Evolutionary conservation across 1,140 invertebrate genomes (phyloP).

Genomic region (Tigriopus japonicus): DNA sequence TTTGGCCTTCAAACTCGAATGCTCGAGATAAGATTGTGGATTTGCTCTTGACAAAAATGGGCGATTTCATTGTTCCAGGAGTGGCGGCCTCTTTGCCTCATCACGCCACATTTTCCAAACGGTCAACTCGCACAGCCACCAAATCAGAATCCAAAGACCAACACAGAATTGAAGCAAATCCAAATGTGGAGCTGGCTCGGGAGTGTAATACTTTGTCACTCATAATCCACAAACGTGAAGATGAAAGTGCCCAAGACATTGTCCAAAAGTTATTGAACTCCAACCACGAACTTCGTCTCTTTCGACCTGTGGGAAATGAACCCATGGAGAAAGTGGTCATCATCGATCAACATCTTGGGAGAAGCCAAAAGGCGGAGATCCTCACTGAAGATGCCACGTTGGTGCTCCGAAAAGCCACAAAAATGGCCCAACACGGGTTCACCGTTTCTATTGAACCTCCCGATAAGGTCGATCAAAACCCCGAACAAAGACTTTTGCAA

Average conservation of each 20-base stretch:
- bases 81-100: background rate
- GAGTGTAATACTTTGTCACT: constrained; percentile 4
- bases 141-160: background rate
- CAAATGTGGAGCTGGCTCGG: background rate
- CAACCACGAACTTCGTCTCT: constrained; percentile 25
- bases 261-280: constrained; percentile 25
- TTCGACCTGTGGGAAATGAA: constrained; percentile 21
- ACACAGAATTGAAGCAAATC: background rate
- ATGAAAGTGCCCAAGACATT: constrained; percentile 27
- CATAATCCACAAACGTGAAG: constrained; percentile 24
- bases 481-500: constrained; percentile 5
- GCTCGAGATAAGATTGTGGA: no score
- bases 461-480: constrained; percentile 20
- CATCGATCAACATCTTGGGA: constrained; percentile 26
- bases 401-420: constrained; percentile 24
- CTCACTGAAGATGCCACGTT: constrained; percentile 21
- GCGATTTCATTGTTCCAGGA: background rate
- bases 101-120: background rate
- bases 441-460: constrained; percentile 26
- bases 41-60: background rate
- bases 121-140: background rate
- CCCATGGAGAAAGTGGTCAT: constrained; percentile 26
- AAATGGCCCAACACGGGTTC: constrained; percentile 27
- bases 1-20: no score
- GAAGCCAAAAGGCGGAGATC: constrained; percentile 24